A percentile compares a stretch with the other conserved stretches of the same genome.
Conservation (phyloP, 2,113 vertebrate genomes). For the Salminus brasiliensis region DNA sequence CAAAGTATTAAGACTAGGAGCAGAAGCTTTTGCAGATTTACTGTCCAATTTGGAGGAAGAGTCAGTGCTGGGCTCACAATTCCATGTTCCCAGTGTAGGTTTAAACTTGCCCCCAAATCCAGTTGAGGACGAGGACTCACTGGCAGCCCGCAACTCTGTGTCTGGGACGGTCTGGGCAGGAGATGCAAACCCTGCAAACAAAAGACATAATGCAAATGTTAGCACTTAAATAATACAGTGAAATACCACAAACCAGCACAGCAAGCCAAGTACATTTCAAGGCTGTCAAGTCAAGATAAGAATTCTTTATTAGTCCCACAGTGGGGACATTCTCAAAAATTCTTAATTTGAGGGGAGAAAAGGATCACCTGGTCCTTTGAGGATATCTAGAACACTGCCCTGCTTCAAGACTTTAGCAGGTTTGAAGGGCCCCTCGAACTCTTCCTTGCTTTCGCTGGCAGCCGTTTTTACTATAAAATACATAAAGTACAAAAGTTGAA, state of each 20-base stretch:
- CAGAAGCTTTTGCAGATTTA: conserved; percentile 48
- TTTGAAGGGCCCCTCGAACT: conserved; percentile 82
- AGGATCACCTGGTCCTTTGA: conserved; percentile 88
- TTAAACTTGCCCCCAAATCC: conserved; percentile 79
- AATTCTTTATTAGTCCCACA: no score
- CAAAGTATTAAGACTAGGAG: conserved; percentile 71
- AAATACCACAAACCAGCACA: background rate
- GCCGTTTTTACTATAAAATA: conserved; percentile 61
- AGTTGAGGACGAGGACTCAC: conserved; percentile 60
- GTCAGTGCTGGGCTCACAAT: conserved; percentile 75
- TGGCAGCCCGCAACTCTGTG: conserved; percentile 68
- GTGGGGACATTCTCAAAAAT: no score
- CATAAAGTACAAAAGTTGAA: background rate
- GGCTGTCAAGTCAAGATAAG: no score
- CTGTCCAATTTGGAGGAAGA: conserved; percentile 61
- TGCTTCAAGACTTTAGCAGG: conserved; percentile 88
- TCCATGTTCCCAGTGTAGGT: conserved; percentile 78
- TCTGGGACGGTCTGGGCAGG: conserved; percentile 59
- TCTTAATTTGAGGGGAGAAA: background rate
- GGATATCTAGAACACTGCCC: conserved; percentile 94
- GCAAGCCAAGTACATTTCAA: no score
- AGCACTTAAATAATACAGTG: no score
- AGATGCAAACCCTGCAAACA: conserved; percentile 79
- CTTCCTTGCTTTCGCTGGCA: conserved; percentile 76
- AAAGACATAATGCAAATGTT: no score